phyloP scores from a whole-genome alignment of 37 sponge, comb jelly and placozoan genomes.

The Aplysina aerophoba region DNA sequence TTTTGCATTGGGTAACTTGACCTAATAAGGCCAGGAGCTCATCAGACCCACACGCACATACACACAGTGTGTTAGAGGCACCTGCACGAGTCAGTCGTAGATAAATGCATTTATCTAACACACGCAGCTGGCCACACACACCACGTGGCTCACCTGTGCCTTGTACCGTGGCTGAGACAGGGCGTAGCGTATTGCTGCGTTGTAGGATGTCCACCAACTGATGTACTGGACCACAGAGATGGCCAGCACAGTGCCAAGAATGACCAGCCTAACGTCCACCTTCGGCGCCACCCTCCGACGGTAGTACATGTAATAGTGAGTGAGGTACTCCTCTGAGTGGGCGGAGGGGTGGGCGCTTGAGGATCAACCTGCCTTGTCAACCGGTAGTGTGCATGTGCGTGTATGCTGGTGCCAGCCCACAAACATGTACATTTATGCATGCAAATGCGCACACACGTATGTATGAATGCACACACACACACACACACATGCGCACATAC shows the following conservation, averaged over 20 bases:
- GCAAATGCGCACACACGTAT: background rate
- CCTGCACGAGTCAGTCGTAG: background rate
- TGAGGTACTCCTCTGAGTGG: conserved; percentile 66
- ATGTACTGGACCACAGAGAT: conserved; percentile 72
- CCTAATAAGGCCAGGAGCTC: no score
- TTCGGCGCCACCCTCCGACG: conserved; percentile 66
- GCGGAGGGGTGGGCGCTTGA: no score
- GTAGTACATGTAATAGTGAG: conserved; percentile 81
- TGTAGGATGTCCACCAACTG: conserved; percentile 60
- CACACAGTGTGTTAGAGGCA: background rate
- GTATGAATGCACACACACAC: background rate
- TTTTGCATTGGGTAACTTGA: no score
- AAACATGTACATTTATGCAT: background rate
- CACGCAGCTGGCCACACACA: conserved; percentile 34
- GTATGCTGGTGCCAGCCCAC: background rate
- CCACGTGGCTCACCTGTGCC: conserved; percentile 18
- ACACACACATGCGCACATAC: no score
- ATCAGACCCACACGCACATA: background rate
- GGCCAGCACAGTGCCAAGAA: conserved; percentile 40
- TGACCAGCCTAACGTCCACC: conserved; percentile 78
- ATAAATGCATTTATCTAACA: conserved; percentile 1
- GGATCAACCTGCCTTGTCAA: no score
- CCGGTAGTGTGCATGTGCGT: background rate
- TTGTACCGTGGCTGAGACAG: conserved; percentile 41
- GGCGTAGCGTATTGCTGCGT: conserved; percentile 53